Evolutionary conservation across 2,888 invertebrate species (phyloP).

Genomic region (Sussaba pulchella): DNA sequence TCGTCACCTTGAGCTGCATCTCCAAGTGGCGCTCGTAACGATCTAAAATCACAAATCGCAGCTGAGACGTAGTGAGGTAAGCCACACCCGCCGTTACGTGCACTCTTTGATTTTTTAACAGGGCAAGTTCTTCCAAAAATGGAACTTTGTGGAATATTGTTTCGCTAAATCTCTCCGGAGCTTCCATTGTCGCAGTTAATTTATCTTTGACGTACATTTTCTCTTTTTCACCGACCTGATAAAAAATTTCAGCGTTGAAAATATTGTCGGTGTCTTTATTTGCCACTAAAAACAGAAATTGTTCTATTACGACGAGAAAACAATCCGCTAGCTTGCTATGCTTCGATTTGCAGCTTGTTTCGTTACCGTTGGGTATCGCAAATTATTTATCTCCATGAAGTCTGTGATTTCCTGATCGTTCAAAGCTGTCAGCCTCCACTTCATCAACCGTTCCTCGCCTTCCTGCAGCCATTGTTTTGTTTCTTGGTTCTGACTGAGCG

Average conservation of each 20-base stretch:
- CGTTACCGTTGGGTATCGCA: slow-evolving; percentile 87
- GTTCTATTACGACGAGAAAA: too few relatives aligned
- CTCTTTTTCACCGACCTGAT: not conserved
- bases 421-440: slow-evolving; percentile 89
- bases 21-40: not conserved
- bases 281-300: not conserved
- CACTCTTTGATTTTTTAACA: not conserved
- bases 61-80: slow-evolving; percentile 57
- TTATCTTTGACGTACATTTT: not conserved
- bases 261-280: not conserved
- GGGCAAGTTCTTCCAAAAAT: not conserved
- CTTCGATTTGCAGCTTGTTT: not conserved
- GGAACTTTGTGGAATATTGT: slow-evolving; percentile 16
- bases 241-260: not conserved
- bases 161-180: not conserved
- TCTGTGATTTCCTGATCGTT: slow-evolving; percentile 87
- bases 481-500: slow-evolving; percentile 95
- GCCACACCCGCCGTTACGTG: not conserved
- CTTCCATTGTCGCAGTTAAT: not conserved
- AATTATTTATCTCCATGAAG: slow-evolving; percentile 89
- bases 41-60: not conserved
- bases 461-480: slow-evolving; percentile 94
- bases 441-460: slow-evolving; percentile 95
- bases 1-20: not conserved
- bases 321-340: too few relatives aligned